Conservation (phyloP, 2,888 invertebrate genomes). For the Pycnomerus fuliginosus region DNA sequence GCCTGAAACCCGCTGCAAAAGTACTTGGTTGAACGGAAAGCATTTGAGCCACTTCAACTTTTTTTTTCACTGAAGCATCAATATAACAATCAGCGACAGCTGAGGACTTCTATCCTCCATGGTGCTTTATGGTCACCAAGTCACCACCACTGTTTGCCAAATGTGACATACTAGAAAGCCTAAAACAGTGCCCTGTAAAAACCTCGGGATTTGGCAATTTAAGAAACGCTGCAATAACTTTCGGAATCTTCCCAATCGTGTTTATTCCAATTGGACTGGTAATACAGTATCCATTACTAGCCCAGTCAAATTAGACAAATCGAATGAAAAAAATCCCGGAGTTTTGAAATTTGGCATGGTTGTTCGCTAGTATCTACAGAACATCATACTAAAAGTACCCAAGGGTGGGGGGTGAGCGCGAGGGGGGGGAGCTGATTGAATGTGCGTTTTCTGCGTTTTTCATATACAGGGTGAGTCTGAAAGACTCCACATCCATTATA, state of each 20-base stretch:
- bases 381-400: too few relatives aligned
- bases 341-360: too few relatives aligned
- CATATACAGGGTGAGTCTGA: too few relatives aligned
- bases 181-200: constrained; percentile 28
- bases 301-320: too few relatives aligned
- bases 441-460: too few relatives aligned
- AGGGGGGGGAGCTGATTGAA: too few relatives aligned
- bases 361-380: too few relatives aligned
- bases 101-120: constrained; percentile 30
- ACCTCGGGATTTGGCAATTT: constrained; percentile 17
- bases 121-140: constrained; percentile 28
- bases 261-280: constrained; percentile 24
- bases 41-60: constrained; percentile 8
- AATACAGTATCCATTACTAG: constrained; percentile 4
- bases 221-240: constrained; percentile 13
- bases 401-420: too few relatives aligned
- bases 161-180: constrained; percentile 24
- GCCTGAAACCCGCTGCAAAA: too few relatives aligned
- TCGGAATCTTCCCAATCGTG: constrained; percentile 23
- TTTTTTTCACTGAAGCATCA: constrained; percentile 19
- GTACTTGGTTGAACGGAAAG: constrained; percentile 4
- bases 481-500: too few relatives aligned
- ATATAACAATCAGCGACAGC: constrained; percentile 27
- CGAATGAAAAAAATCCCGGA: too few relatives aligned
- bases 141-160: constrained; percentile 27